phyloP scores from a whole-genome alignment of 2,888 invertebrate species.

The Caenorhabditis japonica region DNA sequence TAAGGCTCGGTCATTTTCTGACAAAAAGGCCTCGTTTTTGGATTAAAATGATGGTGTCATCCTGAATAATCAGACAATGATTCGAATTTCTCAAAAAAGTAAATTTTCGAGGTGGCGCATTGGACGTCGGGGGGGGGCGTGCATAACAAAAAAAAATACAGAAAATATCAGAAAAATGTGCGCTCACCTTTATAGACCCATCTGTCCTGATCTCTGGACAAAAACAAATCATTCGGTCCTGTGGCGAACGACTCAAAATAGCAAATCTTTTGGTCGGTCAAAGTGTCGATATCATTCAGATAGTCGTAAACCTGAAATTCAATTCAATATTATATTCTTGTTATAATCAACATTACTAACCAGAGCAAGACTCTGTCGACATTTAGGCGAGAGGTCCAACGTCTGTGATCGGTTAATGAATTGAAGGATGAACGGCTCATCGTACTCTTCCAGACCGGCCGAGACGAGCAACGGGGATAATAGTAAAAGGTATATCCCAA shows the following conservation, averaged over 20 bases:
- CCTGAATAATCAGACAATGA: too few relatives aligned
- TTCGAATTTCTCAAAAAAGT: too few relatives aligned
- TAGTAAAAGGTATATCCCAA: conserved; percentile 45
- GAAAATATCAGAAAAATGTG: too few relatives aligned
- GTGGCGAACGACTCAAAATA: conserved; percentile 73
- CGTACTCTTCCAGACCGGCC: conserved; percentile 53
- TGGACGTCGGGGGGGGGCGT: too few relatives aligned
- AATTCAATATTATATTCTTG: conserved; percentile 7
- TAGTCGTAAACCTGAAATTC: conserved; percentile 66
- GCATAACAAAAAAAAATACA: too few relatives aligned
- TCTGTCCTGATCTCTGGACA: conserved; percentile 72
- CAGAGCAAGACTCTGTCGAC: conserved; percentile 62
- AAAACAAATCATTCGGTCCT: conserved; percentile 63
- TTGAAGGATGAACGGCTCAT: conserved; percentile 55
- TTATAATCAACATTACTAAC: conserved; percentile 46
- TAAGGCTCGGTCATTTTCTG: too few relatives aligned
- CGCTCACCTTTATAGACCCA: conserved; percentile 74
- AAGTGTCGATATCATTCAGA: conserved; percentile 69
- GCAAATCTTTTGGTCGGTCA: conserved; percentile 71
- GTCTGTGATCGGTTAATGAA: conserved; percentile 57
- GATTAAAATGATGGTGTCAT: too few relatives aligned
- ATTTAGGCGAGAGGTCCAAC: conserved; percentile 60
- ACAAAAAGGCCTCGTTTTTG: too few relatives aligned
- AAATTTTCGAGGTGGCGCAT: too few relatives aligned
- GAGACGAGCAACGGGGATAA: conserved; percentile 34